A percentile compares a stretch with the other conserved stretches of the same genome.
These are phyloP conservation scores for Lasioglossum oenotherae DNA, from an alignment of 2,888 invertebrate species.

Conservation along the genomic window DNA sequence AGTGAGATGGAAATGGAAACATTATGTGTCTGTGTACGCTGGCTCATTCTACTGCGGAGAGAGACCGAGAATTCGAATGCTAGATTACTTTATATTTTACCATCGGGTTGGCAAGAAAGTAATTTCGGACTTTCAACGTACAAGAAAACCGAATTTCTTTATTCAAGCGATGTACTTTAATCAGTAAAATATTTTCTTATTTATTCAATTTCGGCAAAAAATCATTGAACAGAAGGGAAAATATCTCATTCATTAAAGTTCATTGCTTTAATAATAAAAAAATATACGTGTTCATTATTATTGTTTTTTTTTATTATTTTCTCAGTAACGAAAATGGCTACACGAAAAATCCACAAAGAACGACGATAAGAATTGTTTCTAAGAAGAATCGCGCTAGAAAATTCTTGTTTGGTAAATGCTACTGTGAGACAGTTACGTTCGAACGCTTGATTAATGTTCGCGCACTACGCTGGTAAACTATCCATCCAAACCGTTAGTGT, in stretches of 20 bases:
- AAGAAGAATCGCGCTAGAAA: not conserved
- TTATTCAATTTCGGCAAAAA: too few relatives aligned
- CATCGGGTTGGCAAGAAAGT: too few relatives aligned
- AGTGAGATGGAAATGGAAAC: constrained; percentile 51
- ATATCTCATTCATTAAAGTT: too few relatives aligned
- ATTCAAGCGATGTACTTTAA: too few relatives aligned
- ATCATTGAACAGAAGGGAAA: too few relatives aligned
- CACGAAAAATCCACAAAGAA: not conserved
- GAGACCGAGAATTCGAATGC: not conserved
- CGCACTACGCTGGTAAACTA: not conserved
- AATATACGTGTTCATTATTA: too few relatives aligned
- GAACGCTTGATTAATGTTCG: constrained; percentile 7
- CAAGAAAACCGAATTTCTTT: too few relatives aligned
- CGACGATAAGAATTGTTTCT: not conserved
- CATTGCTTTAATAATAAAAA: too few relatives aligned
- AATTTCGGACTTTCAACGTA: too few relatives aligned
- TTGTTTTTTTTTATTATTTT: not conserved
- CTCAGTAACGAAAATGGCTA: not conserved
- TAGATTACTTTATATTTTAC: not conserved
- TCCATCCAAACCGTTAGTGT: not conserved
- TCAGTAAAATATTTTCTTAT: too few relatives aligned
- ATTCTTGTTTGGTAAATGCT: not conserved
- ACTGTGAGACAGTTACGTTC: not conserved
- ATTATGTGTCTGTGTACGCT: constrained; percentile 4
- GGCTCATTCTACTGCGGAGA: not conserved